These are phyloP conservation scores for Myrmecobius fasciatus DNA, from an alignment of 2,113 vertebrate species.

Conservation along the genomic window DNA sequence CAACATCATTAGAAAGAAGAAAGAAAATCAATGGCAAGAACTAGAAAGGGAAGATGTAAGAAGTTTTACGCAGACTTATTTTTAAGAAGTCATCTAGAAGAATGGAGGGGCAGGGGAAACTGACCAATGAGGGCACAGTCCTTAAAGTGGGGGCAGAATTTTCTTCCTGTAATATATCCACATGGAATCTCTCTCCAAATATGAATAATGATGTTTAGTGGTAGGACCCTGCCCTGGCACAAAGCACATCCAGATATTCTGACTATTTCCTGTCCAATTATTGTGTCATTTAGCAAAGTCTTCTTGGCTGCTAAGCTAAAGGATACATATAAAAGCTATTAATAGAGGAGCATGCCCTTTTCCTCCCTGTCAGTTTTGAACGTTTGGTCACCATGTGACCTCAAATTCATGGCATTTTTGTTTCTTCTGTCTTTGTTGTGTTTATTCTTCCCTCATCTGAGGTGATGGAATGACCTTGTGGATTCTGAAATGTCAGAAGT, in stretches of 20 bases:
- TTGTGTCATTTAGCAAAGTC: neutral
- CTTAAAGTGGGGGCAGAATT: neutral
- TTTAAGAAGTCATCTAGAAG: neutral
- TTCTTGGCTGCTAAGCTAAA: neutral
- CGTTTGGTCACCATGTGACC: neutral
- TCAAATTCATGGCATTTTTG: neutral
- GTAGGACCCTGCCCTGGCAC: neutral
- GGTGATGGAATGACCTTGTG: neutral
- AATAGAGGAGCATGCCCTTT: neutral
- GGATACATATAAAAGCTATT: neutral
- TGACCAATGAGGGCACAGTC: neutral
- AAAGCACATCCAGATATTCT: neutral
- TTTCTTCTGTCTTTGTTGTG: neutral
- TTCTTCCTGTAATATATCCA: neutral
- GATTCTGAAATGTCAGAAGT: neutral
- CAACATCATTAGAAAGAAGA: rapidly evolving
- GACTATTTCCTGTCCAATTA: neutral
- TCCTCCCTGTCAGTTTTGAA: neutral
- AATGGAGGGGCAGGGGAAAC: neutral
- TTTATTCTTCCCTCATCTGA: neutral
- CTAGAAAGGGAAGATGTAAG: neutral
- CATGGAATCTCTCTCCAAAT: neutral
- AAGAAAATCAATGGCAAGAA: neutral
- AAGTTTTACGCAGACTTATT: neutral
- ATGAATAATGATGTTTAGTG: neutral